Percentiles rank a stretch among this genome's conserved stretches.
Evolutionary conservation across 2,888 invertebrate species (phyloP).

Genomic region (Phytoseiulus persimilis): DNA sequence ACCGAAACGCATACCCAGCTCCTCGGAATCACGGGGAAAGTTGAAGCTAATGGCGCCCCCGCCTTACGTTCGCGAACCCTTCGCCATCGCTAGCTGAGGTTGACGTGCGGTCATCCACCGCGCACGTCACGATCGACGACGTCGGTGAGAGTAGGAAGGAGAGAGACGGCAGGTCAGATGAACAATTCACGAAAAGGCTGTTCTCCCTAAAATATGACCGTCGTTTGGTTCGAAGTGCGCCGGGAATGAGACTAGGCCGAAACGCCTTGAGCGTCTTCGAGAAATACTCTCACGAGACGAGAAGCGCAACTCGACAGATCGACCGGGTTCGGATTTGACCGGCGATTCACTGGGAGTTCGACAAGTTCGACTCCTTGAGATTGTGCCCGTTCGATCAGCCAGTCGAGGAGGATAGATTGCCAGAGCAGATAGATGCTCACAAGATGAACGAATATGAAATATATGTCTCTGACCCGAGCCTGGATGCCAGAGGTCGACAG

Average conservation of each 20-base stretch:
- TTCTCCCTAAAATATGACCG: not conserved
- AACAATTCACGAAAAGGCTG: not conserved
- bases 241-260: not conserved
- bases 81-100: not conserved
- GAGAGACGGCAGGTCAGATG: not conserved
- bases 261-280: not conserved
- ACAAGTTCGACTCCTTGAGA: not conserved
- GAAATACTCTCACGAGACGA: too few species aligned
- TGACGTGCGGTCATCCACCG: not conserved
- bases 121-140: not conserved
- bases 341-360: not conserved
- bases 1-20: not conserved
- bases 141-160: not conserved
- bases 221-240: too few species aligned
- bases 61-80: too few species aligned
- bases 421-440: not conserved
- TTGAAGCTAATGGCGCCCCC: not conserved
- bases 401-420: not conserved
- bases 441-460: not conserved
- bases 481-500: not conserved
- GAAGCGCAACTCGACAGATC: too few species aligned
- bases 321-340: not conserved
- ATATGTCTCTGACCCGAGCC: not conserved
- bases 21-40: not conserved
- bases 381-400: not conserved